These are phyloP conservation scores for Elaphurus davidianus DNA, from an alignment of 2,113 vertebrate genomes.

Conservation along the genomic window DNA sequence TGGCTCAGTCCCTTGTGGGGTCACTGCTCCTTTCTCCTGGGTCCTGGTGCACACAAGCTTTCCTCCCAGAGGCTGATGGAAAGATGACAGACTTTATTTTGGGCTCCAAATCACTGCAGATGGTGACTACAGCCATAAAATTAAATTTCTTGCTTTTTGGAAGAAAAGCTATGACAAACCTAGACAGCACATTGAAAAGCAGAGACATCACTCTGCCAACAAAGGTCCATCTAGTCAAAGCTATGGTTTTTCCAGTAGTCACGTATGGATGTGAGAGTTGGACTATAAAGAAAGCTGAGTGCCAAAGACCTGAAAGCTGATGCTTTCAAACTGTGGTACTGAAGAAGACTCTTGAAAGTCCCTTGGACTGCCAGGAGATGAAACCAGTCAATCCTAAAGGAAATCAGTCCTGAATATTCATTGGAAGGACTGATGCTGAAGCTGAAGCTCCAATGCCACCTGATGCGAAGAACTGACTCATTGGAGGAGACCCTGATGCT, in stretches of 20 bases:
- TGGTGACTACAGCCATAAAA: not conserved
- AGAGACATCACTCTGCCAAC: not conserved
- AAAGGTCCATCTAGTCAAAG: not conserved
- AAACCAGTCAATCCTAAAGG: not conserved
- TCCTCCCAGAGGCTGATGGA: not conserved
- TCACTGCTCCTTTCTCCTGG: not conserved
- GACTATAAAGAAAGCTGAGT: fast-evolving
- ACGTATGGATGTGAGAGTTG: not conserved
- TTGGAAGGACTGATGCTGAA: not conserved
- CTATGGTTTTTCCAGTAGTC: not conserved
- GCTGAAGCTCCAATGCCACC: not conserved
- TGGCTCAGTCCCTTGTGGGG: not conserved
- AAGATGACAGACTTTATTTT: not conserved
- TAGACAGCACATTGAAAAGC: not conserved
- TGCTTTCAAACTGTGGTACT: not conserved
- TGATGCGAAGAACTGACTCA: not conserved
- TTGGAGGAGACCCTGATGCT: not conserved
- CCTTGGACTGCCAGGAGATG: not conserved
- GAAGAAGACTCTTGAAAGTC: not conserved
- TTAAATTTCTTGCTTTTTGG: not conserved
- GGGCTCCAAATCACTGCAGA: not conserved
- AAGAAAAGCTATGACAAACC: not conserved
- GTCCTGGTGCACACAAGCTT: not conserved
- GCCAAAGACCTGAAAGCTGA: not conserved
- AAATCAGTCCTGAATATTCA: not conserved